These are phyloP conservation scores for Plebejus anna DNA, from an alignment of 2,888 invertebrate genomes.

Conservation along the genomic window DNA sequence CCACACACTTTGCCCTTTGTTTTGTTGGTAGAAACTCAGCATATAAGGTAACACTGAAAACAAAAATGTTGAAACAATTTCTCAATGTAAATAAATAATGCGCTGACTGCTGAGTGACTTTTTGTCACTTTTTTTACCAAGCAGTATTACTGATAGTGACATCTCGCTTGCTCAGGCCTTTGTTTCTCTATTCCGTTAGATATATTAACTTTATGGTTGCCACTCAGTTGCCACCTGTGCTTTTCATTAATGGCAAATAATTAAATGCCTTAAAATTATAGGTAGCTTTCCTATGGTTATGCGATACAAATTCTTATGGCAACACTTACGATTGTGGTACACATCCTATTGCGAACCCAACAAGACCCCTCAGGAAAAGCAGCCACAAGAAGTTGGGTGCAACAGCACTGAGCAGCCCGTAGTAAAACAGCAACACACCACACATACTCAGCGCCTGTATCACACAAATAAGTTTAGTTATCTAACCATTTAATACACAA, in stretches of 20 bases:
- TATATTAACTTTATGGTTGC: too few relatives aligned
- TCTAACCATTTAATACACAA: too few relatives aligned
- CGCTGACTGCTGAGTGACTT: too few relatives aligned
- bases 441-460: conserved; percentile 91
- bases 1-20: not conserved
- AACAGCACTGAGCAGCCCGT: conserved; percentile 93
- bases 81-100: not conserved
- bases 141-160: too few relatives aligned
- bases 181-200: too few relatives aligned
- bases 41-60: not conserved
- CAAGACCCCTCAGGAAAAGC: conserved; percentile 92
- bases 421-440: conserved; percentile 93
- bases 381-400: conserved; percentile 96
- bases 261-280: too few relatives aligned
- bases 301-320: not conserved
- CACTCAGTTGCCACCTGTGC: too few relatives aligned
- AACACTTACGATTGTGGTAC: conserved; percentile 96
- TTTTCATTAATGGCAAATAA: too few relatives aligned
- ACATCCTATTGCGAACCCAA: conserved; percentile 97
- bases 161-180: too few relatives aligned
- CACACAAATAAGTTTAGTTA: not conserved
- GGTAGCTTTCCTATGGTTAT: too few relatives aligned
- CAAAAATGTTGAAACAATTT: not conserved
- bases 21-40: not conserved
- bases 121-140: too few relatives aligned